These are phyloP conservation scores for Euthynnus affinis DNA, from an alignment of 2,797 vertebrate genomes.

Conservation along the genomic window DNA sequence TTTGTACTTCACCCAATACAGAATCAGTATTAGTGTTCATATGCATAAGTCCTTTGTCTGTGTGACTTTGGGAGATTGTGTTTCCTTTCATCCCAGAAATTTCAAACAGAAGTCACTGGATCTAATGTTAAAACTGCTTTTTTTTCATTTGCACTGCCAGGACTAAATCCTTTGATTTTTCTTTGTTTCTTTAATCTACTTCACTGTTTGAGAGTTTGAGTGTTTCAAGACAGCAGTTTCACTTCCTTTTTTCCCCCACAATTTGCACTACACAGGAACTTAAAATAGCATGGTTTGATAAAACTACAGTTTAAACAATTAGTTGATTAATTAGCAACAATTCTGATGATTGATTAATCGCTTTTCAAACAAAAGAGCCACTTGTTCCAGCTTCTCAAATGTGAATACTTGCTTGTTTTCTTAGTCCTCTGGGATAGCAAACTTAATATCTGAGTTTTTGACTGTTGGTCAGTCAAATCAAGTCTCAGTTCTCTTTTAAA, in stretches of 20 bases:
- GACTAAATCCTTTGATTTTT: conserved; percentile 59
- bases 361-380: too few species aligned
- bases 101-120: conserved; percentile 65
- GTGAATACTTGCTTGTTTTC: too few species aligned
- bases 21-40: conserved; percentile 52
- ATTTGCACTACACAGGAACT: background rate
- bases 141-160: conserved; percentile 41
- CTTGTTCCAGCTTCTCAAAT: too few species aligned
- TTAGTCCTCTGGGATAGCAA: too few species aligned
- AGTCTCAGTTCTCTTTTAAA: too few species aligned
- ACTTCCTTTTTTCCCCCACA: conserved; percentile 15
- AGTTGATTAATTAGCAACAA: background rate
- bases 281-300: background rate
- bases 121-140: conserved; percentile 51
- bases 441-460: too few species aligned
- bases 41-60: conserved; percentile 57
- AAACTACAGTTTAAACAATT: background rate
- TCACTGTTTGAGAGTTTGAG: conserved; percentile 42
- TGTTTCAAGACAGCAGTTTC: conserved; percentile 25
- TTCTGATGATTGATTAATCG: background rate
- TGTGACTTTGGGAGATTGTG: conserved; percentile 50
- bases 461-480: too few species aligned
- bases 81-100: conserved; percentile 71
- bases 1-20: conserved; percentile 61
- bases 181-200: conserved; percentile 54